Conservation (phyloP, 1,140 invertebrate genomes). For the Amphibalanus amphitrite region DNA sequence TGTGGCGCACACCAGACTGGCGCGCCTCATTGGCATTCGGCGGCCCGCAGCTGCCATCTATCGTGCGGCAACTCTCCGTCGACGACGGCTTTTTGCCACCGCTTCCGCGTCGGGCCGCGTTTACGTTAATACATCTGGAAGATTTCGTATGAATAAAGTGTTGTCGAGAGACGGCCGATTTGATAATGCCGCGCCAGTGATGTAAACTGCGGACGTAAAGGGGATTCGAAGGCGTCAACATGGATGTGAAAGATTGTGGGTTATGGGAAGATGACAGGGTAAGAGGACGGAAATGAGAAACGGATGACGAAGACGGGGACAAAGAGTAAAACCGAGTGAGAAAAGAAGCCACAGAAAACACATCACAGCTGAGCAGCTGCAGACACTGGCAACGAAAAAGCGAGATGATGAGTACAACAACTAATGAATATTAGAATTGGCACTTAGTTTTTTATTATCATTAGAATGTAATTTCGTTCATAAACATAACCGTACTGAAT, state of each 20-base stretch:
- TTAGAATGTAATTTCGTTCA: no score
- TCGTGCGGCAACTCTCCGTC: not conserved
- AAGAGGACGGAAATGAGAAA: no score
- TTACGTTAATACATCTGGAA: not conserved
- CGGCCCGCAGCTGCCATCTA: not conserved
- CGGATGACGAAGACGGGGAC: not conserved
- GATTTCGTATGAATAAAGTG: not conserved
- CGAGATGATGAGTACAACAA: no score
- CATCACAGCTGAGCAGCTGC: no score
- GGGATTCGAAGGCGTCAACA: not conserved
- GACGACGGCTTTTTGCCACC: not conserved
- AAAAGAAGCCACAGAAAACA: not conserved
- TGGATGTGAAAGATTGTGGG: not conserved
- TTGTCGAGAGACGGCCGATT: not conserved
- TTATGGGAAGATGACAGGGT: no score
- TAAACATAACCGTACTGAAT: no score
- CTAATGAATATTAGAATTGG: no score
- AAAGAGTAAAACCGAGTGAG: not conserved
- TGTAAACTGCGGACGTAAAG: not conserved
- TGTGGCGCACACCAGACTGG: not conserved
- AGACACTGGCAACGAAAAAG: no score
- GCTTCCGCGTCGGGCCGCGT: not conserved
- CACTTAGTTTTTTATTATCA: no score
- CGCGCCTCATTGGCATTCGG: not conserved
- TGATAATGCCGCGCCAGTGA: not conserved